phyloP scores from a whole-genome alignment of 2,113 vertebrate genomes.

The Stomatorhinus ivindoensis region DNA sequence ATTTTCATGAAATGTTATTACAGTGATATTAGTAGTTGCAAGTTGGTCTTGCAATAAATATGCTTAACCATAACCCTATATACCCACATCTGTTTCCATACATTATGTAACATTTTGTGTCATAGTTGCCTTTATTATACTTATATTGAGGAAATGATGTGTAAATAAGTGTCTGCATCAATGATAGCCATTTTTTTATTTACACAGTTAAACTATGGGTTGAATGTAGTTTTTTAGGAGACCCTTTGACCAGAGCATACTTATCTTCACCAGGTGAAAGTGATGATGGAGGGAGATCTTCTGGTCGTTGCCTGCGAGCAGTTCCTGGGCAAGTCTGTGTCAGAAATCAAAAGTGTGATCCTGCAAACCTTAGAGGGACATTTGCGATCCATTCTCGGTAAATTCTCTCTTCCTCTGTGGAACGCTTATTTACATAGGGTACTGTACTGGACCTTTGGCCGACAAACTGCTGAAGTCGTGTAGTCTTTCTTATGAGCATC shows the following conservation, averaged over 20 bases:
- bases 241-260: neutral
- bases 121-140: neutral
- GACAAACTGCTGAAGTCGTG: neutral
- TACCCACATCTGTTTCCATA: neutral
- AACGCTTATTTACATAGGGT: neutral
- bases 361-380: slow-evolving; percentile 90
- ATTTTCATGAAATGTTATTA: neutral
- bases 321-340: slow-evolving; percentile 83
- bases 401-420: neutral
- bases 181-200: neutral
- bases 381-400: slow-evolving; percentile 89
- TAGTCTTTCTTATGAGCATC: neutral
- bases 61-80: neutral
- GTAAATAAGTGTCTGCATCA: neutral
- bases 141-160: neutral
- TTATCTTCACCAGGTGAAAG: slow-evolving; percentile 72
- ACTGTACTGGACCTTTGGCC: neutral
- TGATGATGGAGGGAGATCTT: slow-evolving; percentile 84
- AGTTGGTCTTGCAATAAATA: neutral
- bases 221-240: neutral
- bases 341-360: slow-evolving; percentile 84
- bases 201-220: neutral
- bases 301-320: slow-evolving; percentile 87
- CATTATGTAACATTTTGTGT: neutral
- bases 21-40: neutral